These are phyloP conservation scores for Zygothrica quintamaculata DNA, from an alignment of 2,888 invertebrate species.

Conservation along the genomic window DNA sequence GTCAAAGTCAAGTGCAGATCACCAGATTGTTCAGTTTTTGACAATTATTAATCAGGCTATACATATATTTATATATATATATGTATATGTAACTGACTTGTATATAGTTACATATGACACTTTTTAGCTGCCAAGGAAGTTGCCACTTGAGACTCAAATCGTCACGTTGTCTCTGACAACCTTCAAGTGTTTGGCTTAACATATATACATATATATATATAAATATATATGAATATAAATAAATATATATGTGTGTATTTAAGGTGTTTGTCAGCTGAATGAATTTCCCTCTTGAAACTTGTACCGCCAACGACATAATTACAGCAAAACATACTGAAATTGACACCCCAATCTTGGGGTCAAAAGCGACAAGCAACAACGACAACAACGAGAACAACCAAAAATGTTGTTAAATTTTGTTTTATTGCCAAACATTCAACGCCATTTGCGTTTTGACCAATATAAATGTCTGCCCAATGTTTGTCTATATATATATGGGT, in stretches of 20 bases:
- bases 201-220: too few relatives aligned
- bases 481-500: slow-evolving; percentile 39
- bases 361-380: slow-evolving; percentile 33
- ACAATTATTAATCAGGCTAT: slow-evolving; percentile 50
- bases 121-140: slow-evolving; percentile 53
- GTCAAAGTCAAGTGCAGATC: slow-evolving; percentile 73
- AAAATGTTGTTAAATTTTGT: slow-evolving; percentile 66
- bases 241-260: too few relatives aligned
- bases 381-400: slow-evolving; percentile 28
- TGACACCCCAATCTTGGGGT: slow-evolving; percentile 30
- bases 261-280: too few relatives aligned
- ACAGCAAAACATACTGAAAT: slow-evolving; percentile 39
- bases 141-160: slow-evolving; percentile 54
- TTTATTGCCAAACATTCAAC: slow-evolving; percentile 74
- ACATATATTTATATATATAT: slow-evolving; percentile 9
- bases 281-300: slow-evolving; percentile 47
- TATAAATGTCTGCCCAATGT: slow-evolving; percentile 60
- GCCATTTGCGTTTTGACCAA: slow-evolving; percentile 73
- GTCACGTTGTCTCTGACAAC: slow-evolving; percentile 17
- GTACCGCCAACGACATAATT: slow-evolving; percentile 52
- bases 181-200: slow-evolving; percentile 34
- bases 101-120: slow-evolving; percentile 42
- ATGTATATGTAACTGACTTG: slow-evolving; percentile 21
- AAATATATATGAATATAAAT: too few relatives aligned
- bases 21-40: slow-evolving; percentile 37